Evolutionary conservation across 2,113 vertebrate species (phyloP), one percentile per base, ranked within the genome.

Genomic region (Rafetus swinhoei): DNA sequence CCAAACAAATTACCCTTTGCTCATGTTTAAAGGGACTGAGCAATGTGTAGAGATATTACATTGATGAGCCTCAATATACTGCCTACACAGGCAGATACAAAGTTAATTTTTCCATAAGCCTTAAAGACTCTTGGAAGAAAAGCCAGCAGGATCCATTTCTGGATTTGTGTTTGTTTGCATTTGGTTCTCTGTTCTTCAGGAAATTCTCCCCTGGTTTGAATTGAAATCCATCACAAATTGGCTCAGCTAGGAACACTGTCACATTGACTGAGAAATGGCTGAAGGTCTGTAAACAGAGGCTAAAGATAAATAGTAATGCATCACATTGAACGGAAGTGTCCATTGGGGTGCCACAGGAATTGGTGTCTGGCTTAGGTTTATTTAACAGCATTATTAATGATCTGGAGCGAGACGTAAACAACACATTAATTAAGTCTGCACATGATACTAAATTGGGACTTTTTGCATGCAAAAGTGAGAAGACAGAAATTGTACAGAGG

Each of bases 131-230:
- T 74, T 89, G 59, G 55, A 91, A 82, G 81, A 92, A 72, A 95
- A 94, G 77, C 15, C 92, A 84, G 81, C n/a, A 54, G 25, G 77
- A 91, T 74, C 35, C 56, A 25, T 87, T 93, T 93, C 91, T 87
- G 86, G 32, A 74, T 77, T 84, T 91, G 87, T 93, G 89, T 76
- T 45, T 97, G 90, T 93, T 92, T 91, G 86, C 60, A 12, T 85
- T 95, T 93, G 95, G 39, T 57, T 95, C 90, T 92, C 92, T 94
- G 93, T 96, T 92, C 57, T 91, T 90, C 29, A 22, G 93, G 81
- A 65, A 90, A 91, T 90, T 94, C 82, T 53, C 82, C 89, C 91
- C 60, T 93, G 89, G 90, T 95, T 94, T 94, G 56, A 86, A 94
- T 94, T 85, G 86, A 65, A 86, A 79, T 88, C 69, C 79, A 69